phyloP scores from a whole-genome alignment of 2,113 vertebrate species.

The Aspiorhynchus laticeps region DNA sequence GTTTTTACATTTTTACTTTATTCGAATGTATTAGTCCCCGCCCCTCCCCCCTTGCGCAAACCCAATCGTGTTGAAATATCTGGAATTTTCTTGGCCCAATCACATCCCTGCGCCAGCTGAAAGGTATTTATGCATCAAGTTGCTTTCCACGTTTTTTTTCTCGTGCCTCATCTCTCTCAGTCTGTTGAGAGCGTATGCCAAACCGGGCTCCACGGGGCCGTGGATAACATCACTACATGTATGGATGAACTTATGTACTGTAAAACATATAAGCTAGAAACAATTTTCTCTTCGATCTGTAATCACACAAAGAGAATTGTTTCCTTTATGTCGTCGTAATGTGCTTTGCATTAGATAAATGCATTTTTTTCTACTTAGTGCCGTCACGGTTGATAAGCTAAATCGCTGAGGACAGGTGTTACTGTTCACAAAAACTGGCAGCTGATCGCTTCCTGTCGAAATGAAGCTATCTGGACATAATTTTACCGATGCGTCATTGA shows the following conservation, averaged over 20 bases:
- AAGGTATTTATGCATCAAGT: slow-evolving; percentile 24
- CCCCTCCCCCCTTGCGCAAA: too few species aligned
- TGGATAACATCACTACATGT: slow-evolving; percentile 43
- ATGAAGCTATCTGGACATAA: slow-evolving; percentile 52
- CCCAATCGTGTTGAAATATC: background rate
- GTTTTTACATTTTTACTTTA: background rate
- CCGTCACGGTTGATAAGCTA: slow-evolving; percentile 53
- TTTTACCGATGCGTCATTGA: slow-evolving; percentile 33
- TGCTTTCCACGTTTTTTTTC: slow-evolving; percentile 13
- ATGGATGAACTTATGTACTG: slow-evolving; percentile 51
- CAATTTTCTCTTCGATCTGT: slow-evolving; percentile 31
- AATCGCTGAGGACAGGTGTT: slow-evolving; percentile 36
- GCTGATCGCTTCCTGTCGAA: slow-evolving; percentile 61
- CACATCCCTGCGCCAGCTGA: slow-evolving; percentile 50
- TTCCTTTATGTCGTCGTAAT: slow-evolving; percentile 39
- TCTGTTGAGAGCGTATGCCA: slow-evolving; percentile 48
- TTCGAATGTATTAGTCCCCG: background rate
- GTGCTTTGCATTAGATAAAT: slow-evolving; percentile 44
- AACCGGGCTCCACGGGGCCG: slow-evolving; percentile 25
- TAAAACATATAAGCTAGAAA: slow-evolving; percentile 59
- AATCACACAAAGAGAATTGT: slow-evolving; percentile 39
- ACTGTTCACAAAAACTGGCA: slow-evolving; percentile 60
- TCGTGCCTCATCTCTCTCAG: slow-evolving; percentile 49
- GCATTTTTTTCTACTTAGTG: slow-evolving; percentile 46
- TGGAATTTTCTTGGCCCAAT: slow-evolving; percentile 23